Evolutionary conservation across 2,888 invertebrate species (phyloP), one percentile per base, ranked within the genome.

Genomic region (Morpho helenor): DNA sequence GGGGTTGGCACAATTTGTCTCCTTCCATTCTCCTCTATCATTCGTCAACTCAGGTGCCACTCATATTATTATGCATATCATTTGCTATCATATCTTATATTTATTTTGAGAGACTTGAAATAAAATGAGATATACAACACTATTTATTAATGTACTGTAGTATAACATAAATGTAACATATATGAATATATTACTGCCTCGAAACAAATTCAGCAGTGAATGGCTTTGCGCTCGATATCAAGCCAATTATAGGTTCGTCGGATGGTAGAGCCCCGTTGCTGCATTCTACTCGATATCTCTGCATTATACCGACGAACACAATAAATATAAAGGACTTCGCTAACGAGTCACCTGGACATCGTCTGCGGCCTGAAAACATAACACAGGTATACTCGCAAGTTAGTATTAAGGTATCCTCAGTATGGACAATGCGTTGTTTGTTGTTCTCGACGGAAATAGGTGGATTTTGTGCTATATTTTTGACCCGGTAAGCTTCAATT

Each of bases 261-360:
- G 82, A 74, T 0, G 87, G 88, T 10, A 81, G n/a, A 0, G 72
- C 64, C 0, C 80, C 85, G 48, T 82, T 81, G 52, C 69, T 71
- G 53, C 76, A 74, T 46, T 77, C 73, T 5, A 88, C 70, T 57
- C 69, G 77, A 64, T 74, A 93, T 64, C 91, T 91, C 68, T 93
- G 93, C 6, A 94, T 68, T 3, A 94, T 77, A 2, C 92, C 87
- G 0, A 92, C 90, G 60, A 93, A 92, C 53, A 91, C 91, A 60
- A 93, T 79, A 69, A 93, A 93, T 56, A 93, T 80, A 66, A 92
- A 93, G 0, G 93, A 90, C 69, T 92, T 93, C 0, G 94, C 94
- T 49, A 94, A 73, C 2, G 91, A 82, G 75, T 94, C 94, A 0
- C 94, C 94, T 1, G 94, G 84, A 69, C 94, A 94, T 10, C 93